phyloP scores from a whole-genome alignment of 1,140 invertebrate genomes.

The Euura saliciscinereae region DNA sequence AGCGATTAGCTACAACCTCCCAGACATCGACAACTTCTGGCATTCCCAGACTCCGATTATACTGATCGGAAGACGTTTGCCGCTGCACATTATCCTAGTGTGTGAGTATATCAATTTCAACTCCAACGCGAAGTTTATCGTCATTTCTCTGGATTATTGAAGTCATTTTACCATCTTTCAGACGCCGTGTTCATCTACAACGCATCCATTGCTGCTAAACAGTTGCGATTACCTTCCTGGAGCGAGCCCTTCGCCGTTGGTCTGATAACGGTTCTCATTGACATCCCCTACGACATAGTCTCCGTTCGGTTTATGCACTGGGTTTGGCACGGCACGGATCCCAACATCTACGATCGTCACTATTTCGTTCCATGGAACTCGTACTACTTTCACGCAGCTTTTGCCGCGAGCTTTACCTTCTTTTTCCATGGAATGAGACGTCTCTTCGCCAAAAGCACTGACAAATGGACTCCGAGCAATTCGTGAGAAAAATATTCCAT shows the following conservation, averaged over 20 bases:
- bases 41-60: slow-evolving; percentile 76
- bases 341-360: slow-evolving; percentile 78
- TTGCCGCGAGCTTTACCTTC: slow-evolving; percentile 74
- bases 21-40: slow-evolving; percentile 80
- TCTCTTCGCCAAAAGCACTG: slow-evolving; percentile 59
- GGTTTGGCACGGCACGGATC: slow-evolving; percentile 88
- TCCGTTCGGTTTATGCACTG: slow-evolving; percentile 81
- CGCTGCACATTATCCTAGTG: slow-evolving; percentile 73
- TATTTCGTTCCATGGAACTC: slow-evolving; percentile 82
- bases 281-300: slow-evolving; percentile 83
- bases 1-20: slow-evolving; percentile 64
- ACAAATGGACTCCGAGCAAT: slow-evolving; percentile 60
- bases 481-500: background rate
- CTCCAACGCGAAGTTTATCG: too few relatives aligned
- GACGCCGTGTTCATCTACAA: slow-evolving; percentile 80
- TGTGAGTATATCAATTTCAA: slow-evolving; percentile 63
- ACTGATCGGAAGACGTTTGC: slow-evolving; percentile 70
- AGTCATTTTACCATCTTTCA: slow-evolving; percentile 51
- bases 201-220: slow-evolving; percentile 69
- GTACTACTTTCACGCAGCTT: slow-evolving; percentile 81
- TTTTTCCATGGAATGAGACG: slow-evolving; percentile 68
- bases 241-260: slow-evolving; percentile 78
- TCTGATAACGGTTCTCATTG: slow-evolving; percentile 73
- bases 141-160: too few relatives aligned
- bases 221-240: slow-evolving; percentile 68